A percentile compares a stretch with the other conserved stretches of the same genome.
Evolutionary conservation across 2,888 invertebrate species (phyloP).

Genomic region (Tachina lurida): DNA sequence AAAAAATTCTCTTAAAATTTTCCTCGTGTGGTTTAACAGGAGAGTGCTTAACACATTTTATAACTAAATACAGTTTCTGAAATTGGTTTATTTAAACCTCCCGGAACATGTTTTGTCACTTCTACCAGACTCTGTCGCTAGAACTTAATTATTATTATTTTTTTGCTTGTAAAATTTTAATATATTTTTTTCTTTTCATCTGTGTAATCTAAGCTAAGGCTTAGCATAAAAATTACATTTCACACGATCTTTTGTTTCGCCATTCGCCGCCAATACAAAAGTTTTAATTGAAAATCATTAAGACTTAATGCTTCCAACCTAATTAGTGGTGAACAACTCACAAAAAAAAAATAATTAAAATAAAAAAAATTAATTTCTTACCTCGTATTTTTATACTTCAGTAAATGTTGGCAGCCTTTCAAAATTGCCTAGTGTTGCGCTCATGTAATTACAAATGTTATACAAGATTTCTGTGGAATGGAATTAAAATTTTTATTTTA

Average conservation of each 20-base stretch:
- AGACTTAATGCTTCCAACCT: conserved; percentile 61
- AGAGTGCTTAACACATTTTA: too few relatives aligned
- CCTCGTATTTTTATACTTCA: background rate
- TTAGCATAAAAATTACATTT: conserved; percentile 35
- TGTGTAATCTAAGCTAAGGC: background rate
- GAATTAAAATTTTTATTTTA: conserved; percentile 23
- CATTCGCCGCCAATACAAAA: conserved; percentile 26
- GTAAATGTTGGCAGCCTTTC: background rate
- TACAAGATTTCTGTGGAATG: conserved; percentile 46
- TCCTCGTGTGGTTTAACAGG: too few relatives aligned
- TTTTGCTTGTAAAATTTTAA: too few relatives aligned
- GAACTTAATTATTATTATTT: too few relatives aligned
- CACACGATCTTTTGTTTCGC: conserved; percentile 57
- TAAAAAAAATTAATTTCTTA: background rate
- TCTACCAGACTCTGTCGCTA: too few relatives aligned
- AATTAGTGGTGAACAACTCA: conserved; percentile 66
- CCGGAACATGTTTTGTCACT: too few relatives aligned
- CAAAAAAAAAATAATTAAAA: conserved; percentile 6
- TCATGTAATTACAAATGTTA: conserved; percentile 64
- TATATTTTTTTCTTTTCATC: background rate
- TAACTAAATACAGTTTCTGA: too few relatives aligned
- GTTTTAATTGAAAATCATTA: conserved; percentile 58
- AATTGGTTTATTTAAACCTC: too few relatives aligned
- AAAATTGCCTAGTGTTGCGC: conserved; percentile 29
- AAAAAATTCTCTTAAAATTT: too few relatives aligned